These are phyloP conservation scores for Barypeithes pellucidus DNA, from an alignment of 2,888 invertebrate genomes.

Conservation along the genomic window DNA sequence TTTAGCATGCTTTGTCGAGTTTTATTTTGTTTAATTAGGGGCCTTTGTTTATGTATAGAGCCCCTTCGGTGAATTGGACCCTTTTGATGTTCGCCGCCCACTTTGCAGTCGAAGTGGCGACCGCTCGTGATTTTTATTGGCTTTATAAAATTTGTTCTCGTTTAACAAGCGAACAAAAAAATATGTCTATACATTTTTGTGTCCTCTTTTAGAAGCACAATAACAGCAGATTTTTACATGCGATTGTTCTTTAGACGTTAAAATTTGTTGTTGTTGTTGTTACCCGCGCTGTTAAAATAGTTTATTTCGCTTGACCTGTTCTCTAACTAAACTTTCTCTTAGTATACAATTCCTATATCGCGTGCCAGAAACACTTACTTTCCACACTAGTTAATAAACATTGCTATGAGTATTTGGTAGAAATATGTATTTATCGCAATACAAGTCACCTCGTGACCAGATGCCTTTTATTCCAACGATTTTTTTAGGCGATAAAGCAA, in stretches of 20 bases:
- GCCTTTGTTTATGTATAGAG: conserved; percentile 26
- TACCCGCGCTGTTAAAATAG: too few relatives aligned
- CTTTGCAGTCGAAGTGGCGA: conserved; percentile 4
- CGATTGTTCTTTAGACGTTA: too few relatives aligned
- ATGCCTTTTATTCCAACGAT: not conserved
- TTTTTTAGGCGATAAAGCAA: conserved; percentile 11
- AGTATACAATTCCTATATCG: too few relatives aligned
- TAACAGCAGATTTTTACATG: too few relatives aligned
- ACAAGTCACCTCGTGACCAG: conserved; percentile 20
- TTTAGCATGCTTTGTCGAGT: conserved; percentile 40
- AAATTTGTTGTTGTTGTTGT: too few relatives aligned
- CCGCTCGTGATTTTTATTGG: conserved; percentile 17
- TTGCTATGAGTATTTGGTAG: not conserved
- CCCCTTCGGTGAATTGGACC: not conserved
- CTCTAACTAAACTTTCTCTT: too few relatives aligned
- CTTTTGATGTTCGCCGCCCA: conserved; percentile 11
- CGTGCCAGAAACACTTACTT: too few relatives aligned
- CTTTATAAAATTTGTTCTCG: not conserved
- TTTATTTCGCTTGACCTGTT: too few relatives aligned
- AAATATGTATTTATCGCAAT: not conserved
- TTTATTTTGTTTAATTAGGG: conserved; percentile 45
- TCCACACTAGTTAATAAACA: too few relatives aligned
- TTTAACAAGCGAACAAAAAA: too few relatives aligned
- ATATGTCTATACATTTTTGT: too few relatives aligned
- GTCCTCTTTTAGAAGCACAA: too few relatives aligned